Evolutionary conservation across 2,113 vertebrate species (phyloP), one percentile per base, ranked within the genome.

Genomic region (Rissa tridactyla): DNA sequence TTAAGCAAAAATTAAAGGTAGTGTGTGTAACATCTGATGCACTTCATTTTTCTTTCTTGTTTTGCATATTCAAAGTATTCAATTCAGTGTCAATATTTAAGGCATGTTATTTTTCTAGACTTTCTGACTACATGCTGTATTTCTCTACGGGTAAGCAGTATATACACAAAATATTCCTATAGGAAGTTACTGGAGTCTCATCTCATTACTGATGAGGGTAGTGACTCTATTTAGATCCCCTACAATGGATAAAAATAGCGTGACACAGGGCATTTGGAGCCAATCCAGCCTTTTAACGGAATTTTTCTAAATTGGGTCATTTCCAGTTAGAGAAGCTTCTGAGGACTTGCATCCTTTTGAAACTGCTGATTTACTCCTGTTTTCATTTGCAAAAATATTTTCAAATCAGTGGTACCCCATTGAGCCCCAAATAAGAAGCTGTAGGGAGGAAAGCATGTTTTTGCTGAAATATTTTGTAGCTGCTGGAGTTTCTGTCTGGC

Each of bases 301-400:
- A 30, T 65, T 88, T 84, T 87, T 68, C 36, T 84, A 76, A 76
- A 82, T 72, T 4, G 13, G 54, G 80, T 92, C 55, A 83, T 20
- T 92, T 91, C 15, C 46, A 78, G 51, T 77, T 94, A 84, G 87
- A 94, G 83, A 76, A 83, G 22, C 30, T 88, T 84, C 58, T 75
- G 57, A 65, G 27, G 55, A 23, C 12, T 82, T 0, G 0, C 30
- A 65, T 75, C 36, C 44, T 69, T 91, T 86, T 46, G 57, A 76
- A 86, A 64, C 21, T 64, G 47, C 32, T 84, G 32, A 44, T 71
- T 42, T 84, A 86, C 69, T 88, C 25, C 22, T 85, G 66, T 65
- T 94, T 91, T 88, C 47, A 66, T 94, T 71, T 90, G 23, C 34
- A 86, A 60, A 95, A 88, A 20, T 84, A 34, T 69, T 95, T 92